A percentile compares a stretch with the other conserved stretches of the same genome.
These are phyloP conservation scores for Saguinus imperator DNA, from an alignment of 2,113 vertebrate species.

Conservation along the genomic window DNA sequence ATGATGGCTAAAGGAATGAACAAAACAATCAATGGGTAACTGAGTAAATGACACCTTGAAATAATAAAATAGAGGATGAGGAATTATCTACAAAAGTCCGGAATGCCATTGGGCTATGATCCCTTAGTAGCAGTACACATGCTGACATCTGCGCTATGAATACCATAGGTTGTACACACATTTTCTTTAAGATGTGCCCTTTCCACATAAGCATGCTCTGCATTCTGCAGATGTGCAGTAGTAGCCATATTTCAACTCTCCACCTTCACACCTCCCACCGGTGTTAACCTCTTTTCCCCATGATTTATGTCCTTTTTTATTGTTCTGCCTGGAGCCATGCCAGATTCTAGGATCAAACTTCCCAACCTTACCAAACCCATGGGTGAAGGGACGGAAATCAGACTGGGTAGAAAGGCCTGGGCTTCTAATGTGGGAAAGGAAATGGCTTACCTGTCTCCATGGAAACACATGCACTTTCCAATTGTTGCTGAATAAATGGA, in stretches of 20 bases:
- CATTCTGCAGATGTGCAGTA: slow-evolving; percentile 69
- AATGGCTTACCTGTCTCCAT: slow-evolving; percentile 77
- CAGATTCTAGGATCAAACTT: slow-evolving; percentile 78
- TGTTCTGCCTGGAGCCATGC: slow-evolving; percentile 82
- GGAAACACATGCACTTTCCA: slow-evolving; percentile 70
- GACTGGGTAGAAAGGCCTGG: slow-evolving; percentile 78
- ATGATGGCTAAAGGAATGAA: not conserved
- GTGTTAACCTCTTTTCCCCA: slow-evolving; percentile 69
- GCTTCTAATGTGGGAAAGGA: slow-evolving; percentile 80
- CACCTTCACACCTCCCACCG: slow-evolving; percentile 62
- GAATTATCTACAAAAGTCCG: not conserved
- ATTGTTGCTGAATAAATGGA: slow-evolving; percentile 78
- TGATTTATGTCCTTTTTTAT: slow-evolving; percentile 82
- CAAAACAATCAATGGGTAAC: not conserved
- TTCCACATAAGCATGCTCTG: not conserved
- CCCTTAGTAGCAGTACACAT: not conserved
- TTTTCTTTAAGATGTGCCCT: slow-evolving; percentile 29
- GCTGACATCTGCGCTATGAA: not conserved
- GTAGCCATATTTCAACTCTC: slow-evolving; percentile 72
- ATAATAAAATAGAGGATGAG: not conserved
- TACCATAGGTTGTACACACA: not conserved
- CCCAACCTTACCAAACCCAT: slow-evolving; percentile 64
- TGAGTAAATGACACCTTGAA: not conserved
- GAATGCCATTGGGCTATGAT: not conserved
- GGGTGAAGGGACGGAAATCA: slow-evolving; percentile 80